Base-by-base conservation (phyloP, 2,888 invertebrate species). In the Abrostola triplasia region DNA sequence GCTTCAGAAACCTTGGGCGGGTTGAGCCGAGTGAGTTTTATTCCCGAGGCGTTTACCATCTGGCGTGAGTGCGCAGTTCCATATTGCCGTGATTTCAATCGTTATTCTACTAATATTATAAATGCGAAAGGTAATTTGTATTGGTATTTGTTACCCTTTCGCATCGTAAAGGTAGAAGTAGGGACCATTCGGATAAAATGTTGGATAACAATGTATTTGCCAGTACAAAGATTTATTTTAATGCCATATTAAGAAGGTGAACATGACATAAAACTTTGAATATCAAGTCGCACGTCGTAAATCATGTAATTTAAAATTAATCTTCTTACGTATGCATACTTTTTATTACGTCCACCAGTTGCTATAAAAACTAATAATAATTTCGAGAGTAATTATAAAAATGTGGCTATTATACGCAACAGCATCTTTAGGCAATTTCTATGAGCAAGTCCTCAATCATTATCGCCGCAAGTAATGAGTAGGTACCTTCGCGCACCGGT, bases 1-100 rank as follows among this genome's bases (percentile, higher is more conserved):
- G 65, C 70, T 76, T 75, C 44, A 56, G 67, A 55, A 77, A 55
- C 37, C 54, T 61, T 77, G 61, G 60, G 50, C 52, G 59, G 41
- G 49, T 36, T 35, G 66, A 47, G 59, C 51, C 76, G 37, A 76
- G 57, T 41, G 51, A 64, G 38, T 70, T 66, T 59, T 50, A 61
- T 65, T 65, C 77, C 77, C 59, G 37, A 50, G 62, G 64, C 59
- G 35, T 52, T 64, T 59, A 38, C 40, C 41, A 59, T 59, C 24
- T 53, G 42, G 40, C 54, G 48, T 61, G 5, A 50, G 47, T 55
- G 40, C 42, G 24, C 44, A 24, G 42, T 53, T 13, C 36, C 12
- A 4, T 61, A 56, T 56, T 36, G 40, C 56, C 52, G 12, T 13
- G 44, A 47, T 47, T 47, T 13, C 44, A 24, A 47, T 47, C 44